Evolutionary conservation across 2,797 vertebrate genomes (phyloP), one percentile per base, ranked within the genome.

Genomic region (Acipenser oxyrinchus): DNA sequence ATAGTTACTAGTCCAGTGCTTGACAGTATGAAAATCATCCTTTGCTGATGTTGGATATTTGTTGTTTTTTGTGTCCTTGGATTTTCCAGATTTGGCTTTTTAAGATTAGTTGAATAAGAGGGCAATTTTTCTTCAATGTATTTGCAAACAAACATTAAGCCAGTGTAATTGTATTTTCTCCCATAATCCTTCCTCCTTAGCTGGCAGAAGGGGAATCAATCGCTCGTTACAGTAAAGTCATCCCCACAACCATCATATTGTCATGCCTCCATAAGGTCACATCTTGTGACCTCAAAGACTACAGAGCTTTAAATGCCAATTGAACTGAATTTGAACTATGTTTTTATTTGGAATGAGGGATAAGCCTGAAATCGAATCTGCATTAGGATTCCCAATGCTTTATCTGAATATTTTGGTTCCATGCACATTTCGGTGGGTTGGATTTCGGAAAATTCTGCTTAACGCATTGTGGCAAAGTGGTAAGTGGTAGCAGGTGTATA

Each of bases 161-260:
- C 75, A 74, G 71, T 75, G 74, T 85, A 83, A 81, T 82, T 78
- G 72, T 78, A 76, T 78, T 75, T 68, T 71, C 73, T 70, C 10
- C 51, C 72, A 52, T 79, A 81, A 84, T 82, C 75, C 71, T 68
- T 73, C 63, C 60, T 53, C 60, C 68, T 70, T 65, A 69, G 66
- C 73, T 66, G 62, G 23, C 78, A 76, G 74, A 70, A 48, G 65
- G 49, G 13, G 51, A 72, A 66, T 67, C 79, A 67, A 68, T 71
- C 71, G 68, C 66, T 64, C 62, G 74, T 12, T 67, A 71, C 53
- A 73, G 37, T 3, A 62, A 57, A 63, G 51, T 60, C 61, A 10
- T 50, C 49, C 10, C 53, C 51, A 64, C 63, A 37, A 5, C 37
- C 37, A 5, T 37, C 37, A 37, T 37, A 37, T 37, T 37, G 37